Base-by-base conservation (phyloP, 1,140 invertebrate species). In the Riptortus pedestris region DNA sequence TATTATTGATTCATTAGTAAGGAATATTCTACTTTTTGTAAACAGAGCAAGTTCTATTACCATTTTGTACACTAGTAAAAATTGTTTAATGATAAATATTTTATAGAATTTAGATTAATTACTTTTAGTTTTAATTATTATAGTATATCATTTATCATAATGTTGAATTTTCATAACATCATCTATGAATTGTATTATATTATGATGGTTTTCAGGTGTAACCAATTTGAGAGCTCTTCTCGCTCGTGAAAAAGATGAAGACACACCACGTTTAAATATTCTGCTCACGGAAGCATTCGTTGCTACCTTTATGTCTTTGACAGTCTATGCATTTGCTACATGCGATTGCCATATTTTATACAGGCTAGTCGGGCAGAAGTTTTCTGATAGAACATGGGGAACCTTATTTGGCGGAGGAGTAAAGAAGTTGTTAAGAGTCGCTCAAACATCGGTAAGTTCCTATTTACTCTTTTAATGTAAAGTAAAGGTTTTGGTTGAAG, bases 311-410 rank as follows among this genome's bases (percentile, higher is more conserved):
- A 83, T 95, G 73, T 91, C 93, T 29, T 77, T 99, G 14, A 80
- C 98, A 55, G 85, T 95, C 48, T 96, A 97, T 76, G 92, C 93
- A 11, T 72, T 98, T 27, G 84, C 90, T n/a, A 90, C 91, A 16
- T 93, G 93, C 71, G 96, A 99, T 76, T 87, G 92, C 66, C 90
- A 94, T 62, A 85, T 96, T 64, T 78, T 99, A 20, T 98, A 91
- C 73, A 78, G 90, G 52, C 79, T 99, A 0, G 84, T 89, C 0
- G 91, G 90, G 0, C 89, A 95, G 72, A 81, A 82, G 38, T 88
- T 97, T 65, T 83, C 85, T 64, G 81, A 85, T 29, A 31, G 48
- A 28, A 86, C 89, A 0, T 98, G 95, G 87, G 83, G 88, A 0
- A 80, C 81, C 11, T 79, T 99, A 45, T 99, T 95, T 74, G 96